Base-by-base conservation (phyloP, 35 echinoderm and acorn worm species). In the Amphiura filiformis region DNA sequence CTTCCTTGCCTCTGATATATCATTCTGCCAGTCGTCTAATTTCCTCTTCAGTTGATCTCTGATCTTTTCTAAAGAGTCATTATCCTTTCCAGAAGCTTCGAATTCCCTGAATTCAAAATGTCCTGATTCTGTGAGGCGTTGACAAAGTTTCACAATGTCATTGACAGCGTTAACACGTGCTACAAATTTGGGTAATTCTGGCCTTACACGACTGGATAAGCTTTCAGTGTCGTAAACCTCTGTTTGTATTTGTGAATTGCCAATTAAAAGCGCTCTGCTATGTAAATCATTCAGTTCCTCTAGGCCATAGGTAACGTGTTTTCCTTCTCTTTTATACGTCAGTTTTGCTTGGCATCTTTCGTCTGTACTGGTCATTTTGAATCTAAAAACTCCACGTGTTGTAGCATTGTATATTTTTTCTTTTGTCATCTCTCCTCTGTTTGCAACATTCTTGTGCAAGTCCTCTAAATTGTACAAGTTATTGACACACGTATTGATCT, bases 401-500 rank as follows among this genome's bases (percentile, higher is more conserved):
- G 78, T 31, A 15, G 85, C 85, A 87, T 87, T 87, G 0, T 41
- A 22, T 34, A 87, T 87, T 20, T 39, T 87, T 34, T 87, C 75
- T 65, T 87, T 87, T 1, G 85, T 87, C 85, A 87, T 87, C 38
- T 87, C 85, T 44, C 85, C 85, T 32, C 85, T 11, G 22, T 87
- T 65, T 13, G 85, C 85, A 37, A 87, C 75, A 40, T 87, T 87
- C 32, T 87, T 78, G 75, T 87, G 78, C 75, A 87, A 20, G 33
- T 87, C 37, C 32, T 78, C 39, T 32, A 87, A 31, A 39, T 34
- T 56, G 64, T 78, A 65, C 1, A 87, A 39, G 33, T 87, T 65
- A 30, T 77, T 37, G 13, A 38, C 39, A 75, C 85, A 87, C 18
- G 84, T 75, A 22, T 38, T 76, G 22, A 86, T 86, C 65, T 86